Evolutionary conservation across 2,797 vertebrate species (phyloP).

Genomic region (Spinibarbus caldwelli): DNA sequence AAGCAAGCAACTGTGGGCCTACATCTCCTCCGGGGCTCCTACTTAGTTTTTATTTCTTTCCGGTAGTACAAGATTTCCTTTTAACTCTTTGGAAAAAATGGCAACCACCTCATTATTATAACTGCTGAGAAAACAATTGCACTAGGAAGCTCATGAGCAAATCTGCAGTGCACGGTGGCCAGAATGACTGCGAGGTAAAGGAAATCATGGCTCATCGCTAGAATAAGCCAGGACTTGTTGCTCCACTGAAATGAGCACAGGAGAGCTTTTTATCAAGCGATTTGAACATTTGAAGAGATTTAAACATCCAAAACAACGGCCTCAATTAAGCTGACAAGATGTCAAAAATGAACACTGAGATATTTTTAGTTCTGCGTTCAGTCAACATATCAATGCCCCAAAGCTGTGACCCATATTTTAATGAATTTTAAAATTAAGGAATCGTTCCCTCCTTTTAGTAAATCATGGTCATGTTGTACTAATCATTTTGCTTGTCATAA

Average conservation of each 20-base stretch:
- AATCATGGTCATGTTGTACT: no score
- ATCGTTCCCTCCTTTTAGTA: no score
- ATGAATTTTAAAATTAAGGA: no score
- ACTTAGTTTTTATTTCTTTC: not conserved
- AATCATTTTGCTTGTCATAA: no score
- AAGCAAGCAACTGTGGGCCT: conserved; percentile 2
- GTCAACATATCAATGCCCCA: no score
- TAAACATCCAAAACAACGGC: not conserved
- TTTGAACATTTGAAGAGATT: not conserved
- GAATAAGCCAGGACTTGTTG: conserved; percentile 30
- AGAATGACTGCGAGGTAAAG: conserved; percentile 1
- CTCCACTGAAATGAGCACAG: conserved; percentile 1
- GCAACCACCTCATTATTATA: not conserved
- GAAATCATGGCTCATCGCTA: conserved; percentile 34
- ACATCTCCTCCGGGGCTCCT: not conserved
- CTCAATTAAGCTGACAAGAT: not conserved
- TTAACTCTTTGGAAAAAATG: not conserved
- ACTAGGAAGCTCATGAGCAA: not conserved
- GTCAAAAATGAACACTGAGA: not conserved
- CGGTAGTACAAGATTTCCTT: not conserved
- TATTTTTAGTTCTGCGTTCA: not conserved
- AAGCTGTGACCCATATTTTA: no score
- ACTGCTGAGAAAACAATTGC: conserved; percentile 2
- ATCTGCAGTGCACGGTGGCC: not conserved
- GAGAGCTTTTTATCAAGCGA: not conserved